Evolutionary conservation across 2,888 invertebrate species (phyloP).

Genomic region (Catocala nupta): DNA sequence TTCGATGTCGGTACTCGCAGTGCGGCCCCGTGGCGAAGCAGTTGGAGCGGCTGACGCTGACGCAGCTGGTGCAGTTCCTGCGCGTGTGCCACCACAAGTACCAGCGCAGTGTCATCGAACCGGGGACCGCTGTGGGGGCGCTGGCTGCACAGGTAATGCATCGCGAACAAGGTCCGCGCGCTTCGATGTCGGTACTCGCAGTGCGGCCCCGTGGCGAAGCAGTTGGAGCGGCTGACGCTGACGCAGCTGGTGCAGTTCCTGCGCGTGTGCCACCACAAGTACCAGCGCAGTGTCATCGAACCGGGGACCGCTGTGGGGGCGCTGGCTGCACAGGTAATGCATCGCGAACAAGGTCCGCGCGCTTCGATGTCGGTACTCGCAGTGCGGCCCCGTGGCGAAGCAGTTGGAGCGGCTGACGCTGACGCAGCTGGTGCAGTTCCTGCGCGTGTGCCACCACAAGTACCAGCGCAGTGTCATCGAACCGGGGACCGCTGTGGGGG

Average conservation of each 20-base stretch:
- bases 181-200: conserved; percentile 70
- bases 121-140: conserved; percentile 99
- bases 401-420: conserved; percentile 89
- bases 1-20: conserved; percentile 70
- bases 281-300: conserved; percentile 94
- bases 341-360: conserved; percentile 72
- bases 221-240: conserved; percentile 89
- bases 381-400: conserved; percentile 67
- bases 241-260: conserved; percentile 92
- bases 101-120: conserved; percentile 95
- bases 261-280: conserved; percentile 95
- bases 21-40: conserved; percentile 75
- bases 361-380: conserved; percentile 69
- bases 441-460: conserved; percentile 94
- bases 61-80: conserved; percentile 91
- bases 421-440: conserved; percentile 91
- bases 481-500: conserved; percentile 99
- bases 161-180: conserved; percentile 72
- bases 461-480: conserved; percentile 96
- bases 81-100: conserved; percentile 95
- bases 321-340: conserved; percentile 91
- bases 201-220: conserved; percentile 70
- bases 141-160: conserved; percentile 91
- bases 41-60: conserved; percentile 89
- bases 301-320: conserved; percentile 99